Conservation (phyloP, 2,888 invertebrate species). For the Melanostoma scalare region DNA sequence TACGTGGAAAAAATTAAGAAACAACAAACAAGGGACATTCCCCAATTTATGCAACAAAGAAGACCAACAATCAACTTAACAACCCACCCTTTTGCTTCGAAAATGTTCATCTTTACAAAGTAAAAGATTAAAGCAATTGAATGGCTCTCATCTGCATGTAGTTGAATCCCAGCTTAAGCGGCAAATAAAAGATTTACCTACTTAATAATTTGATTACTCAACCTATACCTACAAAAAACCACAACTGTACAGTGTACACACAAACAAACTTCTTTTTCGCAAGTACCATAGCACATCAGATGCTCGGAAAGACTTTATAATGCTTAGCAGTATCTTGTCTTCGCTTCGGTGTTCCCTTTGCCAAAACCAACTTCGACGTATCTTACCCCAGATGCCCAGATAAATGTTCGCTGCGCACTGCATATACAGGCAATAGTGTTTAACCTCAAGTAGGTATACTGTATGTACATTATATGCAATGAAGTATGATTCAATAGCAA, state of each 20-base stretch:
- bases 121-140: constrained; percentile 39
- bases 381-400: constrained; percentile 9
- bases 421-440: background rate
- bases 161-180: constrained; percentile 42
- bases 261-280: background rate
- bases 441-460: constrained; percentile 31
- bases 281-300: constrained; percentile 44
- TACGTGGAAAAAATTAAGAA: too few relatives aligned
- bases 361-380: constrained; percentile 26
- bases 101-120: background rate
- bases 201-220: constrained; percentile 66
- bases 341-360: constrained; percentile 30
- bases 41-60: too few relatives aligned
- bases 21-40: too few relatives aligned
- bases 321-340: constrained; percentile 53
- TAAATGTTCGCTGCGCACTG: too few relatives aligned
- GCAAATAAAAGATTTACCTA: constrained; percentile 49
- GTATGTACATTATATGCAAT: constrained; percentile 24
- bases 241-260: constrained; percentile 37
- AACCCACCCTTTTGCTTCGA: background rate
- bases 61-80: too few relatives aligned
- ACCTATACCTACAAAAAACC: constrained; percentile 47
- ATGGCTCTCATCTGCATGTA: constrained; percentile 11
- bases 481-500: constrained; percentile 64
- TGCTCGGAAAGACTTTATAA: constrained; percentile 58